Conservation (phyloP, 2,113 vertebrate species). For the Nymphicus hollandicus region DNA sequence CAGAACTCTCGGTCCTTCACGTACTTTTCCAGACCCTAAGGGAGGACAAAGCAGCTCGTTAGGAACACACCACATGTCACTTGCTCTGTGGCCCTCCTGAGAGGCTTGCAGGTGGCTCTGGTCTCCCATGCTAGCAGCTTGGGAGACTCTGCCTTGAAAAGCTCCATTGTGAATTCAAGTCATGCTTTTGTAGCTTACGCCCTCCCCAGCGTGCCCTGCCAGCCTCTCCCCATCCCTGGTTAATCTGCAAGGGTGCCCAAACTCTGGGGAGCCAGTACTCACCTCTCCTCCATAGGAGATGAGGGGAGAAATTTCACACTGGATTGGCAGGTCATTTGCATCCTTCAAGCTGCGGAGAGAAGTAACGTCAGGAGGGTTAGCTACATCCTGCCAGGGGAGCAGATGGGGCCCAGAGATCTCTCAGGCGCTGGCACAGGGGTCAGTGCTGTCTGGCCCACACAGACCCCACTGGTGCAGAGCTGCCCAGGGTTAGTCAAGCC, state of each 20-base stretch:
- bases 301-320: slow-evolving; percentile 95
- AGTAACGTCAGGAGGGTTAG: not conserved
- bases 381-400: fast-evolving
- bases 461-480: not conserved
- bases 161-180: not conserved
- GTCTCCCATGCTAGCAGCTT: not conserved
- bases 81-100: not conserved
- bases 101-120: not conserved
- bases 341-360: slow-evolving; percentile 85
- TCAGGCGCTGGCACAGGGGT: fast-evolving
- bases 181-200: fast-evolving
- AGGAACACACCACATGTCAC: fast-evolving
- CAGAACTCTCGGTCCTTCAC: slow-evolving; percentile 85
- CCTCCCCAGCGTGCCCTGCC: fast-evolving
- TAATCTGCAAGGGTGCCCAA: not conserved
- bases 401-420: not conserved
- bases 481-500: slow-evolving; percentile 50
- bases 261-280: slow-evolving; percentile 44
- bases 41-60: not conserved
- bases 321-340: slow-evolving; percentile 89
- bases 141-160: not conserved
- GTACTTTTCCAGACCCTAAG: slow-evolving; percentile 83
- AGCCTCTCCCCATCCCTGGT: not conserved
- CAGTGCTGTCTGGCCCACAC: fast-evolving
- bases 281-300: slow-evolving; percentile 95